Evolutionary conservation across 2,113 vertebrate genomes (phyloP), one percentile per base, ranked within the genome.

Genomic region (Eretmochelys imbricata): DNA sequence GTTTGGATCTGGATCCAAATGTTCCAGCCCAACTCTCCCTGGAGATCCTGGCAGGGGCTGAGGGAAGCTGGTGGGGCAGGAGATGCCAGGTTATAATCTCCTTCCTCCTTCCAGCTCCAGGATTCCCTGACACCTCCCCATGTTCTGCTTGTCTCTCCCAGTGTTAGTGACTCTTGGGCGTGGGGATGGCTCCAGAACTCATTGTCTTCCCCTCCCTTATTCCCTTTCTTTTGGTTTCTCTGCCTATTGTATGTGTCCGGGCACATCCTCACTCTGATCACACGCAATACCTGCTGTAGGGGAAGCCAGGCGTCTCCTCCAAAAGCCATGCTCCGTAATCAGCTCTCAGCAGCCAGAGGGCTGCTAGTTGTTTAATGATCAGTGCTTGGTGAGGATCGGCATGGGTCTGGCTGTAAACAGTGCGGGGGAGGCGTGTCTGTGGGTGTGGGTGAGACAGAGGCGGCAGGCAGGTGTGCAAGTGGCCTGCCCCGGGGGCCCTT

Each of bases 241-340:
- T 82, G 79, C 79, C 87, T 82, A 20, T 80, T 80, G 54, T 90
- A 85, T 90, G 82, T 90, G 89, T 90, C 89, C 55, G 50, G 89
- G 55, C 89, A 90, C 82, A 90, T 90, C 89, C 72, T 46, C 14
- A 29, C 69, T 42, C 35, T 65, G 35, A 84, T 72, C 82, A 65
- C 89, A 80, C 9, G 72, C 75, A 84, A 80, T 59, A 50, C 20
- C 88, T 84, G 49, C 80, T 8, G 62, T 48, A 38, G 55, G 82
- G 42, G 89, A 79, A 90, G 89, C 82, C 19, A 31, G 82, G 84
- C 55, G 89, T 82, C 59, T 46, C 69, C 69, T 59, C 65, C 31
- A 35, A 42, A 24, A 12, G 51, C 54, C 42, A 6, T 24, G 24
- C 59, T 59, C 48, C 25, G 1, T 59, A 51, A n/a, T 38, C 22